phyloP scores from a whole-genome alignment of 2,888 invertebrate species.

The Polymixis lichenea region DNA sequence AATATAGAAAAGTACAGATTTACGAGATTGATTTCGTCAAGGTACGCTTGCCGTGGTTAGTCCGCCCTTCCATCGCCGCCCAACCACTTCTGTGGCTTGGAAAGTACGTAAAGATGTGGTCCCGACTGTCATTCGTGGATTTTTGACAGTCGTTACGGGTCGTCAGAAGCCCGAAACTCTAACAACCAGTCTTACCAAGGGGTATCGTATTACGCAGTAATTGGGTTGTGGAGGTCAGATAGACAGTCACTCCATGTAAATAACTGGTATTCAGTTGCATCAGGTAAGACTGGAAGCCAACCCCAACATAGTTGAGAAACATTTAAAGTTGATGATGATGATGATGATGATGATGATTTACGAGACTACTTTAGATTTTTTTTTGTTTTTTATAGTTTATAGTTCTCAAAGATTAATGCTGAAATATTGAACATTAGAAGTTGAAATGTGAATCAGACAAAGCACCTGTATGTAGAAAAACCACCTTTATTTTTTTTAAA shows the following conservation, averaged over 20 bases:
- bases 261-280: no score
- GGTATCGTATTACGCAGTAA: no score
- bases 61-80: no score
- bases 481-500: conserved; percentile 5
- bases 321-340: no score
- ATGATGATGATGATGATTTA: background rate
- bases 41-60: no score
- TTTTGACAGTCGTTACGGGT: background rate
- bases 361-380: background rate
- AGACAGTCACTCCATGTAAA: no score
- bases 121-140: background rate
- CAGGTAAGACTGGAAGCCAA: background rate
- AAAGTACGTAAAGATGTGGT: background rate
- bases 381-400: no score
- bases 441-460: background rate
- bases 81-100: background rate
- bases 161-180: background rate
- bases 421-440: background rate
- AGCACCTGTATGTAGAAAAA: no score
- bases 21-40: background rate
- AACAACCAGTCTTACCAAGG: no score
- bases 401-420: background rate
- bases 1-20: background rate
- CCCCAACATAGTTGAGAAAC: background rate
- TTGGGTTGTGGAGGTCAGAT: no score